Evolutionary conservation across 2,113 vertebrate species (phyloP).

Genomic region (Cairina moschata): DNA sequence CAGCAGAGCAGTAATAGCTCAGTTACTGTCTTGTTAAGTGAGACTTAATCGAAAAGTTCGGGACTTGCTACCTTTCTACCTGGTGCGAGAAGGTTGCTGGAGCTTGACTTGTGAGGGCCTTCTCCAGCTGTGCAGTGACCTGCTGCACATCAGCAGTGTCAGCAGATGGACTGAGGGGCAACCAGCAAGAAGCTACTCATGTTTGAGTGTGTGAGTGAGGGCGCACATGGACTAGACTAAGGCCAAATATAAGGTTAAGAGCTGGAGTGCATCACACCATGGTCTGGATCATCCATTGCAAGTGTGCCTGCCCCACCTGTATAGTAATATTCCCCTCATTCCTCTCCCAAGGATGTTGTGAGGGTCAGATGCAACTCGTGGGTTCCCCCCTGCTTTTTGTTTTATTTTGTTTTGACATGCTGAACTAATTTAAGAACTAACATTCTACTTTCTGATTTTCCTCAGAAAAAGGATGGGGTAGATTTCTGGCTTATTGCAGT

Average conservation of each 20-base stretch:
- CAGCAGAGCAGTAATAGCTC: neutral
- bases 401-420: neutral
- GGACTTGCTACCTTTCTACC: neutral
- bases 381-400: neutral
- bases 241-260: neutral
- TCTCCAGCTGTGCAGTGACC: neutral
- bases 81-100: neutral
- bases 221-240: neutral
- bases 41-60: conserved; percentile 56
- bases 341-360: neutral
- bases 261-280: neutral
- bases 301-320: neutral
- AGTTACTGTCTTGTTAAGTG: conserved; percentile 6
- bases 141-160: fast-evolving
- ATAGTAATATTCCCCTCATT: neutral
- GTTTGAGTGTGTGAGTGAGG: neutral
- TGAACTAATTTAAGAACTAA: conserved; percentile 57
- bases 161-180: neutral
- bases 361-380: neutral
- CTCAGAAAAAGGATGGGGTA: neutral
- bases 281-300: neutral
- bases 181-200: neutral
- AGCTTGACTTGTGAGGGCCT: neutral
- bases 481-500: neutral
- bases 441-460: neutral